Conservation (phyloP, 2,113 vertebrate genomes). For the Hydrolagus affinis region DNA sequence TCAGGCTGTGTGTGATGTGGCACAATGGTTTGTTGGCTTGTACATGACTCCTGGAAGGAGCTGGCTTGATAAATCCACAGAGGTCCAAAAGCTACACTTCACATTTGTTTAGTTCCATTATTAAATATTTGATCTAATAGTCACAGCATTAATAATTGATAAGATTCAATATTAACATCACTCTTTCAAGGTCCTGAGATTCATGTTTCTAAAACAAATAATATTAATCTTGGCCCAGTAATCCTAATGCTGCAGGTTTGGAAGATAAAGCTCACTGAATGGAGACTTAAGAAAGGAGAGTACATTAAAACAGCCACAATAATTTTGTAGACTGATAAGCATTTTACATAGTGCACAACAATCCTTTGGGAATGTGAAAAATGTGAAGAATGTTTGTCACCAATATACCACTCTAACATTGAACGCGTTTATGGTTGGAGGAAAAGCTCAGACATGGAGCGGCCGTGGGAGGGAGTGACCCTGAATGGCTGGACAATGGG, state of each 20-base stretch:
- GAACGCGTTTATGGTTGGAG: too few relatives aligned
- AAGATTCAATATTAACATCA: neutral
- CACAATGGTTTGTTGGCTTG: too few relatives aligned
- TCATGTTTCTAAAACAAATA: neutral
- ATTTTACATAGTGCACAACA: neutral
- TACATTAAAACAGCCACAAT: neutral
- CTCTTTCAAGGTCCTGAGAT: neutral
- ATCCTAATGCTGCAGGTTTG: neutral
- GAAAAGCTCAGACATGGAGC: too few relatives aligned
- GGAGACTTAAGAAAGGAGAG: neutral
- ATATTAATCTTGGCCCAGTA: neutral
- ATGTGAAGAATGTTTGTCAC: neutral
- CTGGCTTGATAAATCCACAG: neutral
- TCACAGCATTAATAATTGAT: slow-evolving; percentile 5
- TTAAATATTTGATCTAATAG: slow-evolving; percentile 10
- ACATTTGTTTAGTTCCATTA: slow-evolving; percentile 5
- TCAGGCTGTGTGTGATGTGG: too few relatives aligned
- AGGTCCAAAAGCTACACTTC: neutral
- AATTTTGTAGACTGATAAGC: neutral
- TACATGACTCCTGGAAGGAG: too few relatives aligned
- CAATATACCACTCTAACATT: too few relatives aligned
- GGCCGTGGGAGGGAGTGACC: too few relatives aligned
- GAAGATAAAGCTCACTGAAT: neutral
- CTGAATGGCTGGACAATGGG: too few relatives aligned
- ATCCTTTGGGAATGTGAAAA: neutral